phyloP scores from a whole-genome alignment of 2,888 invertebrate genomes.

The Nysson spinosus region DNA sequence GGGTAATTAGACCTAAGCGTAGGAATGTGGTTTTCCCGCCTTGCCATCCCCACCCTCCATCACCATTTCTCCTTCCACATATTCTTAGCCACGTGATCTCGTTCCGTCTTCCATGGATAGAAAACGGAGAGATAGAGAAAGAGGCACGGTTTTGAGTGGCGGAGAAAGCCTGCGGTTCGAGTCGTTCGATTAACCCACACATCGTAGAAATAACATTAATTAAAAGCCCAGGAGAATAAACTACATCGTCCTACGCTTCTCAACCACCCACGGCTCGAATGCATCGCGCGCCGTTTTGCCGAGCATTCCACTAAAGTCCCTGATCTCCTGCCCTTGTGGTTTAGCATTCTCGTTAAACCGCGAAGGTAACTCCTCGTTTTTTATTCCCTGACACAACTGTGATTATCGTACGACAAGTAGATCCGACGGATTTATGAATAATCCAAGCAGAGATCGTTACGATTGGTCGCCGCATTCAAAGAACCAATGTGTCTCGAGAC shows the following conservation, averaged over 20 bases:
- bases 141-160: background rate
- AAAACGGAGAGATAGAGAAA: constrained; percentile 9
- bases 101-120: constrained; percentile 25
- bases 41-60: constrained; percentile 23
- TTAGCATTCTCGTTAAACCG: constrained; percentile 47
- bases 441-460: constrained; percentile 31
- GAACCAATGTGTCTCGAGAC: too few relatives aligned
- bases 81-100: constrained; percentile 19
- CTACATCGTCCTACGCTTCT: constrained; percentile 23
- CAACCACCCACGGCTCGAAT: constrained; percentile 39
- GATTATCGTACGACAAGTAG: constrained; percentile 3
- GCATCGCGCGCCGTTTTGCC: constrained; percentile 36
- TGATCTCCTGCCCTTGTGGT: constrained; percentile 53
- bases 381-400: background rate
- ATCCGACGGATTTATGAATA: constrained; percentile 42
- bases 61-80: too few relatives aligned
- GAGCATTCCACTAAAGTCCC: constrained; percentile 53
- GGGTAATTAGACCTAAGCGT: constrained; percentile 40
- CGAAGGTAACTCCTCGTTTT: constrained; percentile 35
- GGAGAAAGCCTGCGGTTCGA: background rate
- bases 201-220: constrained; percentile 17
- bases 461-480: too few relatives aligned
- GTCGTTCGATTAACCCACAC: too few relatives aligned
- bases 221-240: constrained; percentile 27
- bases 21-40: constrained; percentile 44